phyloP scores from a whole-genome alignment of 2,888 invertebrate genomes.

The Ornithoptera priamus region DNA sequence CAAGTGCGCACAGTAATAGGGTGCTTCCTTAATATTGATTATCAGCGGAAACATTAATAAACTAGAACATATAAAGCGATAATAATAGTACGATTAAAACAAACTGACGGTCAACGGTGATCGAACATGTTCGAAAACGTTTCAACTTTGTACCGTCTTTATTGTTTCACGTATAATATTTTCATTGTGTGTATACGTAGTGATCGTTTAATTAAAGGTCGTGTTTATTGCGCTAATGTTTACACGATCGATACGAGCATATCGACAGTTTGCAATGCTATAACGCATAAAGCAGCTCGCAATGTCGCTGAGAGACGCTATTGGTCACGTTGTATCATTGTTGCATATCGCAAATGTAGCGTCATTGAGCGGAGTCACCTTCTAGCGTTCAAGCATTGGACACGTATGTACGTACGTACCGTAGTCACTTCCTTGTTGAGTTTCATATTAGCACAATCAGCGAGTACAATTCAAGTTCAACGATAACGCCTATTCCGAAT shows the following conservation, averaged over 20 bases:
- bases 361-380: slow-evolving; percentile 41
- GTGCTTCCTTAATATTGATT: slow-evolving; percentile 3
- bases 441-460: slow-evolving; percentile 60
- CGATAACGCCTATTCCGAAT: slow-evolving; percentile 50
- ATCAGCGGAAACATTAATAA: neutral
- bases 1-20: slow-evolving; percentile 9
- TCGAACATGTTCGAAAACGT: too few species aligned
- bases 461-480: slow-evolving; percentile 67
- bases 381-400: slow-evolving; percentile 44
- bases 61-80: neutral
- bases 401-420: slow-evolving; percentile 39
- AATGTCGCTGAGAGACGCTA: slow-evolving; percentile 27
- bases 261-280: slow-evolving; percentile 24
- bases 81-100: too few species aligned
- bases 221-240: slow-evolving; percentile 16
- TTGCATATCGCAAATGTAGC: slow-evolving; percentile 37
- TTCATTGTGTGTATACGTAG: neutral
- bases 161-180: neutral
- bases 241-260: slow-evolving; percentile 21
- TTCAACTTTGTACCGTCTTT: too few species aligned
- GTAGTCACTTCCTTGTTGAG: slow-evolving; percentile 60
- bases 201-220: slow-evolving; percentile 4
- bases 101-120: too few species aligned
- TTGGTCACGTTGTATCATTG: slow-evolving; percentile 34
- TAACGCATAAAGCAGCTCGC: slow-evolving; percentile 19